phyloP scores from a whole-genome alignment of 1,140 invertebrate genomes.

The Dinoponera quadriceps region DNA sequence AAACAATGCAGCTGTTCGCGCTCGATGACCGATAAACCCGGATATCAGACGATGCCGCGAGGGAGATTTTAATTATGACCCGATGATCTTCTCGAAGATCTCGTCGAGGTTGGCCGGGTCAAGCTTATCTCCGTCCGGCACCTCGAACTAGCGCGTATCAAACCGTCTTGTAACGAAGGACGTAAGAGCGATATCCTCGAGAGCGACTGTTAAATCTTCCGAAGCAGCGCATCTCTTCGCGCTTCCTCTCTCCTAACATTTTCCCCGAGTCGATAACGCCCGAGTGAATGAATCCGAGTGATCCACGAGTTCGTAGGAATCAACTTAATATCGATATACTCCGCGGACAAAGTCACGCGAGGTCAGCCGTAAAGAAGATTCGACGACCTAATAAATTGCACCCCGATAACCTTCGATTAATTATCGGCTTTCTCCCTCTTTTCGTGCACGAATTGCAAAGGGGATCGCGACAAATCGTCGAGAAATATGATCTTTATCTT shows the following conservation, averaged over 20 bases:
- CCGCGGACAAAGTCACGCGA: neutral
- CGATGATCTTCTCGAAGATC: neutral
- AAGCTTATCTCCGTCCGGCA: constrained; percentile 4
- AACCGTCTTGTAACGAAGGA: constrained; percentile 6
- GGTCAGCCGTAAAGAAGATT: constrained; percentile 52
- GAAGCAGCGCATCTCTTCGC: neutral
- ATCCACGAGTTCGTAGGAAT: constrained; percentile 58
- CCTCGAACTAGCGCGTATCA: neutral
- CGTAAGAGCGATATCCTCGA: constrained; percentile 15
- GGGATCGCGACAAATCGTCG: constrained; percentile 33
- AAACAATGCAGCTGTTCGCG: neutral
- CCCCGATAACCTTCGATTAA: constrained; percentile 66
- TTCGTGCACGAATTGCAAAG: constrained; percentile 17
- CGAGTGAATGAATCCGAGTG: constrained; percentile 48
- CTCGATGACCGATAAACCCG: constrained; percentile 7
- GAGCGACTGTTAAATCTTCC: neutral
- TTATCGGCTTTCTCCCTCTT: constrained; percentile 41
- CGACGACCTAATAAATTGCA: constrained; percentile 61
- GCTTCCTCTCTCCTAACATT: constrained; percentile 18
- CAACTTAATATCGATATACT: constrained; percentile 40
- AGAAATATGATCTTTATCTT: constrained; percentile 5
- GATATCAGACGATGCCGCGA: neutral
- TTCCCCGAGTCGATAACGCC: constrained; percentile 39
- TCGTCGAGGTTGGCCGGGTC: neutral
- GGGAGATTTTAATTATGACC: constrained; percentile 12